phyloP scores from a whole-genome alignment of 64 coral and sea anemone genomes.

The Porites lutea region DNA sequence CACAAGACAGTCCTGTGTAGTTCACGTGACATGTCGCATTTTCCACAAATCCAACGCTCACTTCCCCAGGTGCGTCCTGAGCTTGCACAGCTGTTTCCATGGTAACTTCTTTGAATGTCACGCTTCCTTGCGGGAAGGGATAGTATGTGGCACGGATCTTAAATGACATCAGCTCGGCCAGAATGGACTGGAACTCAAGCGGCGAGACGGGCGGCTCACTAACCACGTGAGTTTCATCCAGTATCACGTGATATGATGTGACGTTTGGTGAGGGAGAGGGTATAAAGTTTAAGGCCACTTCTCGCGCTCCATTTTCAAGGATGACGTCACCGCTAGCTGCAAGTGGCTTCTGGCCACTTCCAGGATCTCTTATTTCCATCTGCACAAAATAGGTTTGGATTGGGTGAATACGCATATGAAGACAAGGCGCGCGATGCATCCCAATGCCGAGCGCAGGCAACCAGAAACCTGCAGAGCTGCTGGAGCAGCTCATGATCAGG shows the following conservation, averaged over 20 bases:
- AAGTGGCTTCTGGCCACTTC: neutral
- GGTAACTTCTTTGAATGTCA: slow-evolving; percentile 51
- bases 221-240: slow-evolving; percentile 75
- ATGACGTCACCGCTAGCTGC: slow-evolving; percentile 44
- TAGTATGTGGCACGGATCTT: slow-evolving; percentile 64
- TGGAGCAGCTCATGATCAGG: no score
- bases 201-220: slow-evolving; percentile 5
- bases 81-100: slow-evolving; percentile 61
- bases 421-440: no score
- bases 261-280: slow-evolving; percentile 45
- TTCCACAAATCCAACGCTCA: slow-evolving; percentile 79
- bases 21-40: slow-evolving; percentile 85
- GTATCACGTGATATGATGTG: slow-evolving; percentile 65
- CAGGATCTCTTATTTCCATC: slow-evolving; percentile 23
- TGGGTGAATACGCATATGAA: no score
- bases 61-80: neutral
- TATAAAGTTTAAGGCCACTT: slow-evolving; percentile 43
- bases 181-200: slow-evolving; percentile 88
- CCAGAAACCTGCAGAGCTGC: no score
- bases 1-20: slow-evolving; percentile 93
- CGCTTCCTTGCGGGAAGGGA: slow-evolving; percentile 24
- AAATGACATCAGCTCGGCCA: slow-evolving; percentile 77
- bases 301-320: slow-evolving; percentile 34
- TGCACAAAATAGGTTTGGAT: neutral
- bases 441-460: no score